Conservation (phyloP, 2,797 vertebrate species). For the Dendrocincla tyrannina region DNA sequence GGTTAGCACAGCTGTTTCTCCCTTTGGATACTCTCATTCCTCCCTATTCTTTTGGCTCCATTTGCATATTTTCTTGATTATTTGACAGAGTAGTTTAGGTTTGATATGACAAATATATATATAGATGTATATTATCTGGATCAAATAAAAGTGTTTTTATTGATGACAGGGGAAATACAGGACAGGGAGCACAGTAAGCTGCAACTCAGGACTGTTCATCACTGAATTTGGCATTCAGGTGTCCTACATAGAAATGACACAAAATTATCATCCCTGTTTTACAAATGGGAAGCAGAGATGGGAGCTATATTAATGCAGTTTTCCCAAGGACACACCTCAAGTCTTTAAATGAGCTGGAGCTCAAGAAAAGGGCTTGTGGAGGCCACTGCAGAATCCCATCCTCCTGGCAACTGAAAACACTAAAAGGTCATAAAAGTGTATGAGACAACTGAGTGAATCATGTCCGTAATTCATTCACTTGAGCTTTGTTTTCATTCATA, state of each 20-base stretch:
- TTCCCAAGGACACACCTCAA: not conserved
- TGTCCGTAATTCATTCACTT: not conserved
- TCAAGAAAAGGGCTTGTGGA: not conserved
- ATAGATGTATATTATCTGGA: not conserved
- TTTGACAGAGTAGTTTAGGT: not conserved
- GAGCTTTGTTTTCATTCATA: slow-evolving; percentile 50
- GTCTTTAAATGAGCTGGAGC: not conserved
- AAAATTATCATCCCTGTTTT: not conserved
- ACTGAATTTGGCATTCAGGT: not conserved
- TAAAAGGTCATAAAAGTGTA: slow-evolving; percentile 37
- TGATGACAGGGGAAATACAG: not conserved
- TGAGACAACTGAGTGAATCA: slow-evolving; percentile 26
- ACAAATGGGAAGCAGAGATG: not conserved
- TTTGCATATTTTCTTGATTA: not conserved
- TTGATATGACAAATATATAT: not conserved
- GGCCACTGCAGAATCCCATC: not conserved
- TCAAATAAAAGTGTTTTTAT: not conserved
- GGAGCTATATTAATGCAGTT: not conserved
- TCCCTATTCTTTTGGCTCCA: not conserved
- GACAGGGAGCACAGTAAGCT: not conserved
- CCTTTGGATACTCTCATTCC: not conserved
- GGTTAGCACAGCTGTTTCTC: not conserved
- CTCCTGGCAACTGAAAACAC: slow-evolving; percentile 1
- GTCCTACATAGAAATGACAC: not conserved
- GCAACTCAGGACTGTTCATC: not conserved